Evolutionary conservation across 2,888 invertebrate genomes (phyloP).

Genomic region (Omphaloscelis lunosa): DNA sequence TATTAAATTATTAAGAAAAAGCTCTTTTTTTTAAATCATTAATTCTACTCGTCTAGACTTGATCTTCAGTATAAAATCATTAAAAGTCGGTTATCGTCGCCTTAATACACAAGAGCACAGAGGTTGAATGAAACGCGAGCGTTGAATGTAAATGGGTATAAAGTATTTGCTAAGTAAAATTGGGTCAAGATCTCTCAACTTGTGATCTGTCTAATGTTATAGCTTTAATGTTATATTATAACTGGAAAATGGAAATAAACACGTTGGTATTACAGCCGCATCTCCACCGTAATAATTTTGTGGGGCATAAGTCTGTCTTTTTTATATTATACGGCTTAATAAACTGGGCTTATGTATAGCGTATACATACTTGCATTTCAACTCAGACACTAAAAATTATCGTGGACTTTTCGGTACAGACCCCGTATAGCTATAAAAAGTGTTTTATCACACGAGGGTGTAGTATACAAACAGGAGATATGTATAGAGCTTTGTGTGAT

Average conservation of each 20-base stretch:
- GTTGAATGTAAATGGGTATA: conserved; percentile 46
- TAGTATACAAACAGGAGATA: conserved; percentile 15
- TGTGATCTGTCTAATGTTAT: conserved; percentile 1
- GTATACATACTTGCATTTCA: conserved; percentile 8
- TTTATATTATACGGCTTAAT: not conserved
- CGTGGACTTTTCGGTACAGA: conserved; percentile 9
- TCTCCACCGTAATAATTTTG: not conserved
- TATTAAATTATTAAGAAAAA: too few relatives aligned
- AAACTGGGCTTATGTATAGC: not conserved
- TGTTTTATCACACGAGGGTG: conserved; percentile 37
- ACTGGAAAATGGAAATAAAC: conserved; percentile 3
- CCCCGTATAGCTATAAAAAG: conserved; percentile 25
- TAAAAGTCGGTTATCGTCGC: too few relatives aligned
- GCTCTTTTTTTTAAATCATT: too few relatives aligned
- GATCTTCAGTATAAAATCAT: too few relatives aligned
- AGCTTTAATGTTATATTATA: not conserved
- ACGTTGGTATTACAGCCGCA: not conserved
- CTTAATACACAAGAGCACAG: not conserved
- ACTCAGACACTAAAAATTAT: conserved; percentile 21
- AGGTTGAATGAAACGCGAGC: conserved; percentile 23
- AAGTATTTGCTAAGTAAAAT: conserved; percentile 40
- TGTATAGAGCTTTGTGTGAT: conserved; percentile 33
- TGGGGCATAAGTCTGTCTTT: not conserved
- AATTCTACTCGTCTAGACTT: too few relatives aligned
- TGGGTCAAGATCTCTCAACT: conserved; percentile 13